Evolutionary conservation across 2,113 vertebrate species (phyloP).

Genomic region (Lepus timidus): DNA sequence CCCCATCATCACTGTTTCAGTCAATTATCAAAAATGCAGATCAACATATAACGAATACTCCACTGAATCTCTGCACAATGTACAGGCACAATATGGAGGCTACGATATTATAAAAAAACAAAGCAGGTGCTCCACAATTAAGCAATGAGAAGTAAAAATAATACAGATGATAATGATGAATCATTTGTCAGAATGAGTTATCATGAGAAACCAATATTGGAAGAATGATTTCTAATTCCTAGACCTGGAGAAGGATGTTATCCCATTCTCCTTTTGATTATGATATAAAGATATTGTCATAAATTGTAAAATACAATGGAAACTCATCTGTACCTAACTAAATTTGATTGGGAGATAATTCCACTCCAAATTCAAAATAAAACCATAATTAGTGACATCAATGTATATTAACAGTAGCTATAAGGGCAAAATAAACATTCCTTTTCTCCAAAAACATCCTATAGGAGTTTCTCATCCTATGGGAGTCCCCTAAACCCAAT

Average conservation of each 20-base stretch:
- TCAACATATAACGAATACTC: not conserved
- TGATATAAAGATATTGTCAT: not conserved
- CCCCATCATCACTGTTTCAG: slow-evolving; percentile 50
- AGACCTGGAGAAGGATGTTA: not conserved
- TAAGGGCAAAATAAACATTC: not conserved
- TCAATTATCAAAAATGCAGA: slow-evolving; percentile 48
- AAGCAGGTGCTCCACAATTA: not conserved
- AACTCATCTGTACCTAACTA: not conserved
- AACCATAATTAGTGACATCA: not conserved
- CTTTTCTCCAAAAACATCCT: not conserved
- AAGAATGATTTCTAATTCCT: slow-evolving; percentile 47
- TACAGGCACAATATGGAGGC: not conserved
- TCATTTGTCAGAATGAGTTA: not conserved
- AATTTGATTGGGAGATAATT: slow-evolving; percentile 11
- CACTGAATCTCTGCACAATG: slow-evolving; percentile 30
- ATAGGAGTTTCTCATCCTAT: not conserved
- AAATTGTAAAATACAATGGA: slow-evolving; percentile 11
- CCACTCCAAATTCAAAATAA: slow-evolving; percentile 30
- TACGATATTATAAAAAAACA: slow-evolving; percentile 2
- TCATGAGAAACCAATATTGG: slow-evolving; percentile 61
- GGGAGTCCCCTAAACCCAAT: not conserved
- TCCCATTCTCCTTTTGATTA: not conserved
- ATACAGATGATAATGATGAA: not conserved
- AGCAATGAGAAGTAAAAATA: slow-evolving; percentile 11
- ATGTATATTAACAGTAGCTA: not conserved